Conservation (phyloP, 2,113 vertebrate genomes). For the Rhinolophus sinicus region DNA sequence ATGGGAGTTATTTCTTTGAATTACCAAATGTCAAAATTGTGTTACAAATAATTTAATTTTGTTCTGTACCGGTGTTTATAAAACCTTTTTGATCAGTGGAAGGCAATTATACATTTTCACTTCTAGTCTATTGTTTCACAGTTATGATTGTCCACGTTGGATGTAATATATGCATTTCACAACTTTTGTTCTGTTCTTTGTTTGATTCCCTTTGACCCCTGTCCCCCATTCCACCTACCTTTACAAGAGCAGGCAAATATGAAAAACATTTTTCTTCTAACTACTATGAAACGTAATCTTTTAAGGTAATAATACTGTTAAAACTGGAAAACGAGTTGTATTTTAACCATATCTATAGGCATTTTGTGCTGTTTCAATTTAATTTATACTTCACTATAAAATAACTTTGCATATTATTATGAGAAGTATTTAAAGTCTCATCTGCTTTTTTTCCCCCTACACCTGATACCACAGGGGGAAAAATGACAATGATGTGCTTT, state of each 20-base stretch:
- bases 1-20: not conserved
- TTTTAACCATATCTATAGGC: not conserved
- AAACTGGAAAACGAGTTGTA: not conserved
- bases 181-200: not conserved
- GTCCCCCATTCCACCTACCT: not conserved
- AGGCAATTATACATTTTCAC: not conserved
- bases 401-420: not conserved
- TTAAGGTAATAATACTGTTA: not conserved
- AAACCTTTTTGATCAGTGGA: not conserved
- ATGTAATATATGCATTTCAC: not conserved
- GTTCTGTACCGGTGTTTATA: not conserved
- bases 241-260: not conserved
- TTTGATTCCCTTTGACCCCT: not conserved
- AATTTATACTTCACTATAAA: conserved; percentile 34
- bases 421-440: not conserved
- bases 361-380: not conserved
- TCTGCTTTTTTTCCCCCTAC: not conserved
- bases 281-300: not conserved
- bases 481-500: not conserved
- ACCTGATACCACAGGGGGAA: not conserved
- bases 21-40: conserved; percentile 25
- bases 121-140: not conserved
- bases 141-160: not conserved
- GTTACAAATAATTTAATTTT: conserved; percentile 53
- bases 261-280: conserved; percentile 15